These are phyloP conservation scores for Crocallis elinguaria DNA, from an alignment of 2,888 invertebrate species.

Conservation along the genomic window DNA sequence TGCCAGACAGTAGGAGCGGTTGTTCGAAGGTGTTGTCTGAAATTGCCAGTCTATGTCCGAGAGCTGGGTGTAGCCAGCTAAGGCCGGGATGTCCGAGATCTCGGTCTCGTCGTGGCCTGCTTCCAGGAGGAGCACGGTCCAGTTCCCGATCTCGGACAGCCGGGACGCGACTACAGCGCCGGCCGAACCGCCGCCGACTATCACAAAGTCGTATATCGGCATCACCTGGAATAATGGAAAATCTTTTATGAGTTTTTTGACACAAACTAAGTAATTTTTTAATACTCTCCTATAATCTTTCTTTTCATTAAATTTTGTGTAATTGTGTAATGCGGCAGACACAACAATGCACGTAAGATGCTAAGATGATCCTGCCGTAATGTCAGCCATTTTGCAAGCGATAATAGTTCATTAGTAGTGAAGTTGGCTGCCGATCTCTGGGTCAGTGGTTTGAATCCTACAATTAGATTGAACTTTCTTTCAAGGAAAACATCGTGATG, in stretches of 20 bases:
- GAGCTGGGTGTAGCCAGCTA: conserved; percentile 93
- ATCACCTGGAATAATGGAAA: conserved; percentile 84
- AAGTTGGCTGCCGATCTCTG: no score
- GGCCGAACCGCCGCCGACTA: conserved; percentile 95
- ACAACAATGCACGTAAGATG: no score
- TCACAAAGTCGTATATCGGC: conserved; percentile 93
- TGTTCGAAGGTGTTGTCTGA: conserved; percentile 91
- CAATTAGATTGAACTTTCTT: no score
- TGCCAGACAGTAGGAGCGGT: conserved; percentile 93
- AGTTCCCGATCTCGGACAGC: conserved; percentile 91
- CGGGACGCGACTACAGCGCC: conserved; percentile 95
- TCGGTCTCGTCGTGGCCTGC: conserved; percentile 96
- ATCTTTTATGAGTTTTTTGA: not conserved
- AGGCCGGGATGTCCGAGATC: conserved; percentile 93
- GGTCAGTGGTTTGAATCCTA: no score
- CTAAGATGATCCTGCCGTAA: no score
- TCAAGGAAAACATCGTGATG: no score
- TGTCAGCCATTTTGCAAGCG: no score
- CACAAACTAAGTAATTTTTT: not conserved
- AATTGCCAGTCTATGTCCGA: conserved; percentile 97
- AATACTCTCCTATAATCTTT: not conserved
- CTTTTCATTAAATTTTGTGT: no score
- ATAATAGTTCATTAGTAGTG: no score
- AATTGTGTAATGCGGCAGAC: no score
- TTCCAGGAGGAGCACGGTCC: conserved; percentile 93